Evolutionary conservation across 1,140 invertebrate genomes (phyloP), one percentile per base, ranked within the genome.

Genomic region (Brachionus koreanus): DNA sequence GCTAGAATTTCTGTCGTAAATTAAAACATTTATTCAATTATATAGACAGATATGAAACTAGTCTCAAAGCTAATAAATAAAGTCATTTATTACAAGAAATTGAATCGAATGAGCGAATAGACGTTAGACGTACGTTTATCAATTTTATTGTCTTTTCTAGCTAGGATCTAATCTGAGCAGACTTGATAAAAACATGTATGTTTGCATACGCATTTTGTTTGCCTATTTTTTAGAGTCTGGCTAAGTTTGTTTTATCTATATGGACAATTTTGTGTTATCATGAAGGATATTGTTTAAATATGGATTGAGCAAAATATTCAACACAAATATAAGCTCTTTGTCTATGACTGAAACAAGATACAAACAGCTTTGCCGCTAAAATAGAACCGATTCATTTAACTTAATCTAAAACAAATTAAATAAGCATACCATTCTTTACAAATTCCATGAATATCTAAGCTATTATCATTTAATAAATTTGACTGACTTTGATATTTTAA

Each of bases 141-240:
- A 69, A 39, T 39, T 69, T 69, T 69, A 69, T 69, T 69, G 65
- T 69, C n/a, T 29, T 29, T 29, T 69, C 13, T n/a, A 19, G 10
- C n/a, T 33, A 65, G n/a, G 63, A 13, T 69, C 65, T 69, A 69
- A 69, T 69, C 29, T 3, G 65, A 69, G 19, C 37, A 69, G 65
- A 69, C 65, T 69, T 33, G 65, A 39, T 69, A 23, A 69, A 39
- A 35, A 39, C 65, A 69, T 69, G 65, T 69, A n/a, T 69, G 65
- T 39, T 69, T 69, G 16, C 13, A 12, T 6, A 49, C 13, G n/a
- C 13, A 39, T 67, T 29, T 29, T 67, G 33, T 67, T 33, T 33
- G 13, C 33, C 35, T 67, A 33, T 67, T 37, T 69, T 69, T 37
- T 39, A 39, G 37, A 69, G 65, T 69, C 65, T 69, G 65, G 65